Base-by-base conservation (phyloP, 1,140 invertebrate genomes). In the Rhyzopertha dominica region DNA sequence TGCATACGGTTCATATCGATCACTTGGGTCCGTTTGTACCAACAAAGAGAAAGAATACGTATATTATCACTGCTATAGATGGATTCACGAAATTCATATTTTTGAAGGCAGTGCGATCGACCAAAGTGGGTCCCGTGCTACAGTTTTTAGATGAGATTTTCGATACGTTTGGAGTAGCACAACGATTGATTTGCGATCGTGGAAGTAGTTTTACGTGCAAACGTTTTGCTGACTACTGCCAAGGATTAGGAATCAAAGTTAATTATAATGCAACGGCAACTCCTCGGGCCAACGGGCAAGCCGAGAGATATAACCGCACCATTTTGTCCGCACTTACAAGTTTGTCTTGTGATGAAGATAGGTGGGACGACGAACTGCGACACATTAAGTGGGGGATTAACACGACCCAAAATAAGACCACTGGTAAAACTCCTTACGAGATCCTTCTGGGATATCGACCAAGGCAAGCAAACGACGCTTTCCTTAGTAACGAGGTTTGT, bases 241-340 rank as follows among this genome's bases (percentile, higher is more conserved):
- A 23, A 24, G 54, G 63, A 25, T 13, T 53, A n/a, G 28, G 47
- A 35, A 49, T 61, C 36, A 47, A 53, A 34, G 62, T 57, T 26
- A 54, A 64, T 19, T 52, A 59, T 47, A 60, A 61, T 18, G 49
- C 65, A 0, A 58, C 59, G 0, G 63, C 57, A 4, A 62, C 62
- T 9, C 64, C 63, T 5, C 31, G 63, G 17, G 49, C 56, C 17
- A 67, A 66, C 39, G 64, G 66, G 1, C 66, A 69, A 14, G 53
- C 56, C 3, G 59, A 67, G 24, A 20, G 63, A 2, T 49, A 54
- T 14, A 56, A 65, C 44, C 22, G 53, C 4, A 58, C 59, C 2
- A 42, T 65, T 10, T 24, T 57, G 5, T 49, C 47, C 19, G 36
- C 61, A 0, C 43, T 67, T 5, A 49, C 58, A 0, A 47, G 41